Percentiles rank a stretch among this genome's conserved stretches.
phyloP scores from a whole-genome alignment of 2,113 vertebrate species.

The Triplophysa dalaica region DNA sequence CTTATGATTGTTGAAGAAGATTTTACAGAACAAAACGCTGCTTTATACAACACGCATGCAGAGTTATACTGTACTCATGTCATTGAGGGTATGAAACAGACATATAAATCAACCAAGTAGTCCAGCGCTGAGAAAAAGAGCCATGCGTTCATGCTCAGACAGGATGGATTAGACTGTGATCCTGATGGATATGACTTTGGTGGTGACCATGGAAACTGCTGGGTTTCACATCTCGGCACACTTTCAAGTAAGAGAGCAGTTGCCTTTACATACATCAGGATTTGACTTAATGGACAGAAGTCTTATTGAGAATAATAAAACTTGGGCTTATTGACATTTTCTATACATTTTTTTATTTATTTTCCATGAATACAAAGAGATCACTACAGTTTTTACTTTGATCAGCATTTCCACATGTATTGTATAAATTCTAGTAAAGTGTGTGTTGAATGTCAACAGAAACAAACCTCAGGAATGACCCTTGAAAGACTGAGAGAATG shows the following conservation, averaged over 20 bases:
- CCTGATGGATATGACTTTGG: slow-evolving; percentile 13
- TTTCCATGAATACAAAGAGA: too few species aligned
- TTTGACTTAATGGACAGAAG: slow-evolving; percentile 9
- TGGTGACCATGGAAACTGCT: slow-evolving; percentile 30
- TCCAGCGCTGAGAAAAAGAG: background rate
- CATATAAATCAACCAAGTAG: slow-evolving; percentile 16
- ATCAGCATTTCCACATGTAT: too few species aligned
- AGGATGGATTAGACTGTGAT: background rate
- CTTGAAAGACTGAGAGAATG: too few species aligned
- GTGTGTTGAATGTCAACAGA: too few species aligned
- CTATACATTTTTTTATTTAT: background rate
- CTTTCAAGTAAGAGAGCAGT: slow-evolving; percentile 23
- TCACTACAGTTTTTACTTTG: too few species aligned
- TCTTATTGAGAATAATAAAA: background rate
- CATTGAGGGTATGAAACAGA: slow-evolving; percentile 8
- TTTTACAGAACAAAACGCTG: slow-evolving; percentile 5
- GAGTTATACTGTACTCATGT: background rate
- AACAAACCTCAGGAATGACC: too few species aligned
- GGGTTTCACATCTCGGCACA: background rate
- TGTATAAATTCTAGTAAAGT: too few species aligned
- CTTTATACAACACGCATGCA: background rate
- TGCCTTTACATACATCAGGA: background rate
- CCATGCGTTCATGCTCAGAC: background rate
- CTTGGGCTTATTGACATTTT: background rate
- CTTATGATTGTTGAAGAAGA: slow-evolving; percentile 21